Conservation (phyloP, 23 tunicate species). For the Ciona savignyi region DNA sequence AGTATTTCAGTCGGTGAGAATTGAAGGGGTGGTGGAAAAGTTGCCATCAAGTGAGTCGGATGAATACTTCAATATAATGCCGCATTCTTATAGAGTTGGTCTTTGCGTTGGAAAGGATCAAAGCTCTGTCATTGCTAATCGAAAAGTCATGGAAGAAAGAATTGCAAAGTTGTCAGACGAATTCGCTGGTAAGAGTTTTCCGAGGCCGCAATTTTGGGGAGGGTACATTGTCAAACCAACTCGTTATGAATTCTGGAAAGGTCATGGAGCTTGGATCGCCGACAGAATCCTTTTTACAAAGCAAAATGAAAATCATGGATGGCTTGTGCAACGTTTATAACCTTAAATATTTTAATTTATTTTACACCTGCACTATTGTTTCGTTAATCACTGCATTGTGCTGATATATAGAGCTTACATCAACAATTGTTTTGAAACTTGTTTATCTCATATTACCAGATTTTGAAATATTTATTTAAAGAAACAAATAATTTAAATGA, state of each 20-base stretch:
- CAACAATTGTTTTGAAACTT: too few species aligned
- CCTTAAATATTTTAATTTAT: too few species aligned
- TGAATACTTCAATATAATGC: constrained; percentile 34
- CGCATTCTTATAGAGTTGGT: constrained; percentile 53
- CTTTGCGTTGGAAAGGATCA: constrained; percentile 59
- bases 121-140: constrained; percentile 19
- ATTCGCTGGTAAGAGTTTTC: constrained; percentile 8
- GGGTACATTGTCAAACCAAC: constrained; percentile 66
- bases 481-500: too few species aligned
- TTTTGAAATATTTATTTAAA: too few species aligned
- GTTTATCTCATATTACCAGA: too few species aligned
- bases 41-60: constrained; percentile 30
- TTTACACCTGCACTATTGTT: too few species aligned
- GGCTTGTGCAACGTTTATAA: constrained; percentile 48
- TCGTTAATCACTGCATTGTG: too few species aligned
- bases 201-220: constrained; percentile 75
- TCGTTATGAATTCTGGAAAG: constrained; percentile 87
- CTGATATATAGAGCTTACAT: too few species aligned
- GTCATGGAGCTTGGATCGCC: constrained; percentile 52
- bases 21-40: constrained; percentile 58
- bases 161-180: neutral
- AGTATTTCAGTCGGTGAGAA: constrained; percentile 26
- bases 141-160: constrained; percentile 7
- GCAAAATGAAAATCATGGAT: constrained; percentile 44
- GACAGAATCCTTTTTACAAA: constrained; percentile 49